A percentile compares a stretch with the other conserved stretches of the same genome.
Evolutionary conservation across 2,888 invertebrate species (phyloP).

Genomic region (Cyrtodaria siliqua): DNA sequence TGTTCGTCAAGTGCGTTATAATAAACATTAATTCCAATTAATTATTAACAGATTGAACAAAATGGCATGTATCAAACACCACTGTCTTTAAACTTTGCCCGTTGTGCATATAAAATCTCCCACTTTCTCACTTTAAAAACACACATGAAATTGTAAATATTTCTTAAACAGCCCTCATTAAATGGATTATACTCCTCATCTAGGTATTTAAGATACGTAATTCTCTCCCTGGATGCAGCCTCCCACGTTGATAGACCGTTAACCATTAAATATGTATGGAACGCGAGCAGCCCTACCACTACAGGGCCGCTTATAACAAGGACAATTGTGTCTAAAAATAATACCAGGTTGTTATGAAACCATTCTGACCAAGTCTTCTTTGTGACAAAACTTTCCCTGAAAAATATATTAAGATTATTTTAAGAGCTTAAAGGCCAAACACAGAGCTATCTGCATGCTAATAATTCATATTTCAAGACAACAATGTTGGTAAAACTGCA

Average conservation of each 20-base stretch:
- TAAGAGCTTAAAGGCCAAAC: too few species aligned
- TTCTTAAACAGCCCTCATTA: slow-evolving; percentile 82
- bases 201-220: slow-evolving; percentile 84
- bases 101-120: slow-evolving; percentile 78
- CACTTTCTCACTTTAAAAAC: slow-evolving; percentile 72
- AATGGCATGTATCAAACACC: too few species aligned
- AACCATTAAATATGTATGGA: slow-evolving; percentile 84
- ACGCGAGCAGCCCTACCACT: slow-evolving; percentile 78
- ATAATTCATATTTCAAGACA: too few species aligned
- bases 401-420: too few species aligned
- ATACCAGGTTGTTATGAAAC: slow-evolving; percentile 78
- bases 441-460: too few species aligned
- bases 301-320: slow-evolving; percentile 78
- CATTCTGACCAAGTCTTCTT: slow-evolving; percentile 76
- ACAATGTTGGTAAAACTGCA: too few species aligned
- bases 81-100: slow-evolving; percentile 59
- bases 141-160: slow-evolving; percentile 81
- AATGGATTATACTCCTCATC: slow-evolving; percentile 84
- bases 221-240: slow-evolving; percentile 82
- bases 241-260: slow-evolving; percentile 85
- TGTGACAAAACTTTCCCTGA: slow-evolving; percentile 77
- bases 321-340: slow-evolving; percentile 79
- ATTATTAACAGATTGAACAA: too few species aligned
- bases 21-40: too few species aligned
- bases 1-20: too few species aligned